Conservation (phyloP, 2,797 vertebrate species). For the Nasua narica region DNA sequence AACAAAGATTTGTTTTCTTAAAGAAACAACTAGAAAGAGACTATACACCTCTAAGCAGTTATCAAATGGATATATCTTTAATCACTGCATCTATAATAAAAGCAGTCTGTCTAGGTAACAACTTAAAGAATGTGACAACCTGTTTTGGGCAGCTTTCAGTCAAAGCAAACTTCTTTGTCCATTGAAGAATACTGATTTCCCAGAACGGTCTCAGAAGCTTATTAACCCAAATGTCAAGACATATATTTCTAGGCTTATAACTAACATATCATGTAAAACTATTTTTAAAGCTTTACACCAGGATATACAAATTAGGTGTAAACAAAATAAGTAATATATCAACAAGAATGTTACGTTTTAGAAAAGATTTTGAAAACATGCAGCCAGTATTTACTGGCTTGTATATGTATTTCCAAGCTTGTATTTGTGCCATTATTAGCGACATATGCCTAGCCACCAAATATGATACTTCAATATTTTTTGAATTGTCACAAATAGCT, state of each 20-base stretch:
- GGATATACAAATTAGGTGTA: background rate
- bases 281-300: background rate
- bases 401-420: background rate
- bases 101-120: background rate
- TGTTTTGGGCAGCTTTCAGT: background rate
- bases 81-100: background rate
- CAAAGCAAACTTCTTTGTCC: background rate
- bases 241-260: background rate
- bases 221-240: background rate
- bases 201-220: background rate
- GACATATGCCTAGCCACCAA: background rate
- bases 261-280: background rate
- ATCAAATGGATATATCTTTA: background rate
- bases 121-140: background rate
- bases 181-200: background rate
- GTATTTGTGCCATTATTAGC: background rate
- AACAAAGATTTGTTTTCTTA: conserved; percentile 30
- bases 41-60: background rate
- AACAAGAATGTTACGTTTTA: background rate
- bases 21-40: conserved; percentile 22
- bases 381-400: background rate
- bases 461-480: background rate
- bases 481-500: background rate
- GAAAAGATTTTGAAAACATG: background rate
- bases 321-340: background rate